Evolutionary conservation across 2,113 vertebrate genomes (phyloP), one percentile per base, ranked within the genome.

Genomic region (Menura novaehollandiae): DNA sequence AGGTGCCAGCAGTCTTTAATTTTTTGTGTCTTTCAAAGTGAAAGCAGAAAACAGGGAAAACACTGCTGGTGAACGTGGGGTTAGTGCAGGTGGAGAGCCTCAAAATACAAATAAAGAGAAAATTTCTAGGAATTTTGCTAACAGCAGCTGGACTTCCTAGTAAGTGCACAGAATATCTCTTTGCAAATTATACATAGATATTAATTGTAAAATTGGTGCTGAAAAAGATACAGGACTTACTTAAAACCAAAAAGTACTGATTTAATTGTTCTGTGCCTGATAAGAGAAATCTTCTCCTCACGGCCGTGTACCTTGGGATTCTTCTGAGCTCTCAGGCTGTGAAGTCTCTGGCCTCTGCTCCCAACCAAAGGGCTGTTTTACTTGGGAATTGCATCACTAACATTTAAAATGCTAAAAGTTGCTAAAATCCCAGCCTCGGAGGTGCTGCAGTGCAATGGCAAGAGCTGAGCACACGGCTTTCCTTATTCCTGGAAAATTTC

Each of bases 271-370:
- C 32, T 39, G 32, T 75, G n/a, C 27, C 22, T 46, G 43, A 1
- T 8, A 9, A 39, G 59, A 64, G 69, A 73, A 77, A 39, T n/a
- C 46, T 32, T n/a, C 73, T 67, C 39, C 46, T 4, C 44, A 3
- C 0, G 3, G 35, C 28, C 0, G 0, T 9, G 52, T 21, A 13
- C 52, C 47, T n/a, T 7, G 15, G 63, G 41, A 11, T 41, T 67
- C 41, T 39, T 17, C 66, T 27, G 11, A 41, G 67, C 30, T 56
- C 33, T 39, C 46, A n/a, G 69, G 14, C 67, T 41, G 16, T 2
- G 74, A 26, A 15, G 58, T 9, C 2, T 13, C 13, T 37, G 69
- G 44, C 20, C 35, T 37, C 37, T 73, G 58, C 44, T 64, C 7
- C 44, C 35, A 22, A 22, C 8, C 2, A 24, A 32, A 17, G 83